A percentile compares a stretch with the other conserved stretches of the same genome.
Conservation (phyloP, 2,888 invertebrate species). For the Drosophila nr. fundita region DNA sequence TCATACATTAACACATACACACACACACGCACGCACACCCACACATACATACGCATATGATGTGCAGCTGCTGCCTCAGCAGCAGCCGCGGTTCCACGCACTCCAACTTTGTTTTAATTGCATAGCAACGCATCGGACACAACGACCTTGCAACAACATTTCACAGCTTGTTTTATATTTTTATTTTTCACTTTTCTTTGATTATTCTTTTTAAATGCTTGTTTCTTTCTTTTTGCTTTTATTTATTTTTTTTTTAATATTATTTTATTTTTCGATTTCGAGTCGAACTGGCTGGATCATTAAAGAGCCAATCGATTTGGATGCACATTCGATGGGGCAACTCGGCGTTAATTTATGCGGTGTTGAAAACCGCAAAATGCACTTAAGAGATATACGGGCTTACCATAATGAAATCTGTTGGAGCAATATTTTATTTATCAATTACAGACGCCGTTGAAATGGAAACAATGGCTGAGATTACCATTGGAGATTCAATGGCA, state of each 20-base stretch:
- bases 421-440: constrained; percentile 70
- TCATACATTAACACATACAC: neutral
- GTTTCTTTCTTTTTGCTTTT: neutral
- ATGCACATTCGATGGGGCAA: constrained; percentile 22
- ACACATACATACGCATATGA: constrained; percentile 14
- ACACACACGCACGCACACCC: neutral
- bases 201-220: neutral
- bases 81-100: constrained; percentile 36
- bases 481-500: constrained; percentile 25
- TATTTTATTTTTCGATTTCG: constrained; percentile 13
- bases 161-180: constrained; percentile 12
- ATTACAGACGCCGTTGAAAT: constrained; percentile 35
- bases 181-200: constrained; percentile 21
- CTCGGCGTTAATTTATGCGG: constrained; percentile 66
- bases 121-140: constrained; percentile 47
- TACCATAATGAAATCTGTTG: constrained; percentile 39
- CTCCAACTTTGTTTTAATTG: constrained; percentile 60
- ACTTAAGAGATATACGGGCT: constrained; percentile 57
- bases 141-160: constrained; percentile 39
- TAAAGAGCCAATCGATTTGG: constrained; percentile 59
- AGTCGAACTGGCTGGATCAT: constrained; percentile 37
- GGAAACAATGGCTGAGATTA: constrained; percentile 18
- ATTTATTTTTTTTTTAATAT: neutral
- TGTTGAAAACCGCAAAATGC: constrained; percentile 67
- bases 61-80: constrained; percentile 22